These are phyloP conservation scores for Drosophila kepulauana DNA, from an alignment of 1,140 invertebrate genomes.

Conservation along the genomic window DNA sequence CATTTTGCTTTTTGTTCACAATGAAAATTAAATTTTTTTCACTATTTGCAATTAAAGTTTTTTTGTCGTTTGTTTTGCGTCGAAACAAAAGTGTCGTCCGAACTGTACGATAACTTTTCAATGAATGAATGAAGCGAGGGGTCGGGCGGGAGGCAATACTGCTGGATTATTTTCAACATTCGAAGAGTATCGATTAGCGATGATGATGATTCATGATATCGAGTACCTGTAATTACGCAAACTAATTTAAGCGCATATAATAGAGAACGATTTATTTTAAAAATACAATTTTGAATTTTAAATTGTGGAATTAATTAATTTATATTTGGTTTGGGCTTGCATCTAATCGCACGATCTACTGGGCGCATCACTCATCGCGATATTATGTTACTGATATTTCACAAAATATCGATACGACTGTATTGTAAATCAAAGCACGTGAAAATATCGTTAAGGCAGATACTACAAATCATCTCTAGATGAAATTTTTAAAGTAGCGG, in stretches of 20 bases:
- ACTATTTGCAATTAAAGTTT: constrained; percentile 24
- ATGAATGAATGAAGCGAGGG: constrained; percentile 27
- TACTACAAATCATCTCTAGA: constrained; percentile 6
- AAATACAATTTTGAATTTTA: not conserved
- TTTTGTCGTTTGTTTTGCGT: constrained; percentile 9
- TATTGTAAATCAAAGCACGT: not conserved
- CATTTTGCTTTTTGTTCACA: constrained; percentile 80
- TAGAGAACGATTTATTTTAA: no score
- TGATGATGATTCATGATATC: constrained; percentile 14
- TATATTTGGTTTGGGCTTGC: not conserved
- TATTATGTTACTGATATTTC: no score
- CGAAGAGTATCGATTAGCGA: constrained; percentile 43
- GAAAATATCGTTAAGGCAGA: not conserved
- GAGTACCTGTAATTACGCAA: constrained; percentile 12
- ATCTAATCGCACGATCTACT: not conserved
- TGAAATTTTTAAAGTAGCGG: constrained; percentile 53
- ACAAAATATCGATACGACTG: not conserved
- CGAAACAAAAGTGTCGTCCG: constrained; percentile 41
- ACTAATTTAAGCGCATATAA: not conserved
- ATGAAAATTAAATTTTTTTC: constrained; percentile 39
- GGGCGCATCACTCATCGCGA: not conserved
- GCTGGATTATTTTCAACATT: constrained; percentile 43
- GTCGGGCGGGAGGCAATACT: constrained; percentile 19
- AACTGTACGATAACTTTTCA: constrained; percentile 67
- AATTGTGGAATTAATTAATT: not conserved